These are phyloP conservation scores for Neotoxoptera formosana DNA, from an alignment of 1,140 invertebrate genomes.

Conservation along the genomic window DNA sequence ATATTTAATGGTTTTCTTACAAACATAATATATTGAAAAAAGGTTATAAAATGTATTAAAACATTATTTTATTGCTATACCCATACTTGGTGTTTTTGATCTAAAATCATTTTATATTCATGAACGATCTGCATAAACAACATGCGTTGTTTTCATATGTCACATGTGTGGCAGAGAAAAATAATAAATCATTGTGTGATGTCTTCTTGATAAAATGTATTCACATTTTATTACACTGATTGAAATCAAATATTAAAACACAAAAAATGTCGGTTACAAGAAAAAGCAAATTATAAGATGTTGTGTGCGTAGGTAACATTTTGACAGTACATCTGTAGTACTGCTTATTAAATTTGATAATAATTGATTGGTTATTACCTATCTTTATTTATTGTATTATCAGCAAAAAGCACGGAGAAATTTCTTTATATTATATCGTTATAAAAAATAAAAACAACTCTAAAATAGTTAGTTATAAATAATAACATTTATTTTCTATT, in stretches of 20 bases:
- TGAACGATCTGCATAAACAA: constrained; percentile 10
- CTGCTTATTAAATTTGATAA: background rate
- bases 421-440: background rate
- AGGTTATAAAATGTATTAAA: background rate
- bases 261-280: background rate
- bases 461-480: background rate
- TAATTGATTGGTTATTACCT: background rate
- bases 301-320: background rate
- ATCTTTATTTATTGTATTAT: background rate
- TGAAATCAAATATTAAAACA: background rate
- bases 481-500: background rate
- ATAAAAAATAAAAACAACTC: background rate
- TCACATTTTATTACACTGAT: background rate
- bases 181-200: constrained; percentile 28
- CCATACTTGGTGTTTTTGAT: background rate
- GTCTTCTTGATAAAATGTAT: background rate
- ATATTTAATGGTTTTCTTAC: background rate
- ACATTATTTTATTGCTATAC: background rate
- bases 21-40: background rate
- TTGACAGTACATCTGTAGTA: background rate
- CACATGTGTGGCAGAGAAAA: background rate
- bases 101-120: constrained; percentile 13
- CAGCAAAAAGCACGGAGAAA: background rate
- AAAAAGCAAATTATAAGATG: background rate
- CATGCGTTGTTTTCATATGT: constrained; percentile 11